Evolutionary conservation across 2,888 invertebrate species (phyloP).

Genomic region (Temnothorax unifasciatus): DNA sequence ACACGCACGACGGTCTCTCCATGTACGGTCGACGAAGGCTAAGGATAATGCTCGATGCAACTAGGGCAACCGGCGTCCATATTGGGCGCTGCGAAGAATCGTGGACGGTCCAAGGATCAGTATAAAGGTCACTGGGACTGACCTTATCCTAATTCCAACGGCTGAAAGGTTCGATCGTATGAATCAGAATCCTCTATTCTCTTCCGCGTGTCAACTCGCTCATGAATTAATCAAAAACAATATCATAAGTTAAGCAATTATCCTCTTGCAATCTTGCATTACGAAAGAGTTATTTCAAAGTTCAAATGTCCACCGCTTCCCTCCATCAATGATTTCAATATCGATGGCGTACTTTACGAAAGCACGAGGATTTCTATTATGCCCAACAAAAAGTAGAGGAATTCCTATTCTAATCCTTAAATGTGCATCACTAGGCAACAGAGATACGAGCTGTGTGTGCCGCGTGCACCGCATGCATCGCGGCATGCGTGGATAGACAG

Average conservation of each 20-base stretch:
- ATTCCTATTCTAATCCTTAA: constrained; percentile 32
- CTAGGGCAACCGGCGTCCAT: constrained; percentile 81
- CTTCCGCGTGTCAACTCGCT: background rate
- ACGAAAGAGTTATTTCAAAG: background rate
- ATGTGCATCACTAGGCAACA: background rate
- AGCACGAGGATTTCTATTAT: constrained; percentile 63
- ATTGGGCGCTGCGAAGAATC: constrained; percentile 78
- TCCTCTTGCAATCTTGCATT: background rate
- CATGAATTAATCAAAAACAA: background rate
- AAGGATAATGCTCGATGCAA: constrained; percentile 81
- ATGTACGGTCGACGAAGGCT: constrained; percentile 78
- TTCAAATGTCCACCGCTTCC: background rate
- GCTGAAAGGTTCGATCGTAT: constrained; percentile 28
- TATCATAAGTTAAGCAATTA: background rate
- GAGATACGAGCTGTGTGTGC: constrained; percentile 56
- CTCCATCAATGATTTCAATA: background rate
- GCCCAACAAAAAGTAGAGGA: background rate
- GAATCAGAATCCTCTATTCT: constrained; percentile 26
- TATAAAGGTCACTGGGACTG: constrained; percentile 78
- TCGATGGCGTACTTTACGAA: background rate
- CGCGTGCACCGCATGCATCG: constrained; percentile 41
- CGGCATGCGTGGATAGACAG: constrained; percentile 75
- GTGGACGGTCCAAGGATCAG: constrained; percentile 68
- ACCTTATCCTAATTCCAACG: constrained; percentile 82
- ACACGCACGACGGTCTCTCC: constrained; percentile 72